Evolutionary conservation across 2,888 invertebrate genomes (phyloP).

Genomic region (Synanthedon vespiformis): DNA sequence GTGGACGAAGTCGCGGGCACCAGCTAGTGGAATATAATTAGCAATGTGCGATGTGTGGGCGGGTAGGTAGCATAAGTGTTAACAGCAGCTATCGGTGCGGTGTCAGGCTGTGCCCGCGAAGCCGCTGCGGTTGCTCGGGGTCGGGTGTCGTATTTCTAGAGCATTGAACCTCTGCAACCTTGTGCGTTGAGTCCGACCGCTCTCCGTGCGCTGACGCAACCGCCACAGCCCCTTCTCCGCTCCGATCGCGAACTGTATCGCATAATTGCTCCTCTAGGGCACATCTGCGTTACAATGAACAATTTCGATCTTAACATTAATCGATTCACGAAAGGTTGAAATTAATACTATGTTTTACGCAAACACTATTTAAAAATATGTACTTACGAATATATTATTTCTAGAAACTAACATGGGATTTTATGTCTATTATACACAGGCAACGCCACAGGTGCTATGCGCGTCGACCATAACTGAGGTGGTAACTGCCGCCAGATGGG

Average conservation of each 20-base stretch:
- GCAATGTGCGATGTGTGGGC: neutral
- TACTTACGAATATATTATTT: too few relatives aligned
- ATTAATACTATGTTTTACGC: constrained; percentile 46
- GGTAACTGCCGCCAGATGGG: too few relatives aligned
- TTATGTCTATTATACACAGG: too few relatives aligned
- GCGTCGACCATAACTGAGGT: too few relatives aligned
- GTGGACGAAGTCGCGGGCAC: too few relatives aligned
- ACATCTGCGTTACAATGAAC: constrained; percentile 56
- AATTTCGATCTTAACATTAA: constrained; percentile 36
- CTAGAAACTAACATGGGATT: too few relatives aligned
- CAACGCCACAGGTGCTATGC: too few relatives aligned
- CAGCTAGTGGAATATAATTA: too few relatives aligned
- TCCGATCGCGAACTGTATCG: constrained; percentile 47
- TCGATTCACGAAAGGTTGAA: constrained; percentile 58
- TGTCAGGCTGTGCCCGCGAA: neutral
- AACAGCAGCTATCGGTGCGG: constrained; percentile 11
- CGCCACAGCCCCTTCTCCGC: constrained; percentile 62
- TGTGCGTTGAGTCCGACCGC: constrained; percentile 66
- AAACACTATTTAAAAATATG: constrained; percentile 11
- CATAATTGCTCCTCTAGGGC: constrained; percentile 66
- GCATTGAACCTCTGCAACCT: constrained; percentile 70
- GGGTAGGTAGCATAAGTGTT: neutral
- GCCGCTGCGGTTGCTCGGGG: constrained; percentile 42
- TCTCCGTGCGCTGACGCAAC: constrained; percentile 65
- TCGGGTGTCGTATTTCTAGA: constrained; percentile 67